Evolutionary conservation across 2,113 vertebrate genomes (phyloP).

Genomic region (Saguinus imperator): DNA sequence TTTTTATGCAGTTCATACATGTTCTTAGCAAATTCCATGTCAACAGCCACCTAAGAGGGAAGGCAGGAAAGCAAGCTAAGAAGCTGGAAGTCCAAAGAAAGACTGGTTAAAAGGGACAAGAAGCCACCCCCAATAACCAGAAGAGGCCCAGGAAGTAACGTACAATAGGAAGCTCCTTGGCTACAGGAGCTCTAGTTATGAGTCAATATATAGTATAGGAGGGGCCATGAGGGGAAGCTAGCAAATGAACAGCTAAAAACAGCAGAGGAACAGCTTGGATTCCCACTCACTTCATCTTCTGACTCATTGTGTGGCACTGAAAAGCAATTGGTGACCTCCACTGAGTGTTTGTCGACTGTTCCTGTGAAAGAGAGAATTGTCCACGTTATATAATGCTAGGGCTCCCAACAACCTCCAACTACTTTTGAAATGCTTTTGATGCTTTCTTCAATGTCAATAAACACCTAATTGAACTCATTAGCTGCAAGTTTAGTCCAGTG

Average conservation of each 20-base stretch:
- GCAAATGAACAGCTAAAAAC: not conserved
- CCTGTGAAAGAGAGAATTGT: constrained; percentile 82
- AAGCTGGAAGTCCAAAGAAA: not conserved
- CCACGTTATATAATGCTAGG: not conserved
- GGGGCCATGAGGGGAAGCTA: not conserved
- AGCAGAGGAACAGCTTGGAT: not conserved
- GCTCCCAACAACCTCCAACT: not conserved
- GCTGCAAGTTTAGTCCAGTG: not conserved
- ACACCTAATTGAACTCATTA: not conserved
- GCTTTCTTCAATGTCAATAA: not conserved
- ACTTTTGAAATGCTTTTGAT: not conserved
- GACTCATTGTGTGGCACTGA: constrained; percentile 99
- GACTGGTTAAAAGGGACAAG: not conserved
- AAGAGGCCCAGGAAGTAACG: not conserved
- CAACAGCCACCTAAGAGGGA: constrained; percentile 92
- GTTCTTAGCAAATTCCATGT: constrained; percentile 99
- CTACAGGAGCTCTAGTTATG: not conserved
- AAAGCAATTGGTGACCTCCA: constrained; percentile 99
- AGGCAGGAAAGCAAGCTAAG: constrained; percentile 20
- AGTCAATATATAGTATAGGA: not conserved
- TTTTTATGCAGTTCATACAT: constrained; percentile 99
- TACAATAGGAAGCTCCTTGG: not conserved
- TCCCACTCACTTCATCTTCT: constrained; percentile 93
- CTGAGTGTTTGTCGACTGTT: constrained; percentile 95
- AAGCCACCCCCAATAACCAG: not conserved